Evolutionary conservation across 2,797 vertebrate genomes (phyloP).

Genomic region (Gymnoscopelus braueri): DNA sequence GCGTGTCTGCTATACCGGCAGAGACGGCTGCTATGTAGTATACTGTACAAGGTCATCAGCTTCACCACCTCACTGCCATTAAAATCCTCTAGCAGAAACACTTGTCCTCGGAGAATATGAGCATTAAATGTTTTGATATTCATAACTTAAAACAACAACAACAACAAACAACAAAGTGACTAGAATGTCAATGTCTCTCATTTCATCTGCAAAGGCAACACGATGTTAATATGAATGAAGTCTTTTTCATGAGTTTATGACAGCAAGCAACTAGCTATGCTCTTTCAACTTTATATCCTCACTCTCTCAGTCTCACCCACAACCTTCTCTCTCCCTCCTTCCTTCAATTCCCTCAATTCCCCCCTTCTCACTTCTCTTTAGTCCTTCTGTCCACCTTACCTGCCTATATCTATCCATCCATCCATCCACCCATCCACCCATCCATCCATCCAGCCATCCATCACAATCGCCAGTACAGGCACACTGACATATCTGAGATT

Average conservation of each 20-base stretch:
- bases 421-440: not conserved
- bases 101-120: constrained; percentile 23
- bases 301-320: not conserved
- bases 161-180: constrained; percentile 4
- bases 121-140: not conserved
- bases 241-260: too few species aligned
- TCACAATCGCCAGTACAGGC: not conserved
- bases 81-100: constrained; percentile 62
- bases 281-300: not conserved
- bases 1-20: constrained; percentile 14
- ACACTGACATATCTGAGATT: not conserved
- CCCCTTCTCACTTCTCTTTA: not conserved
- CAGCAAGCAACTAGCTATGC: too few species aligned
- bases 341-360: not conserved
- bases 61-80: constrained; percentile 47
- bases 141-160: not conserved
- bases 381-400: not conserved
- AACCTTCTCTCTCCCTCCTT: not conserved
- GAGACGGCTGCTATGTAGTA: constrained; percentile 50
- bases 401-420: not conserved
- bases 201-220: not conserved
- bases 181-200: not conserved
- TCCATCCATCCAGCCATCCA: not conserved
- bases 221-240: constrained; percentile 11
- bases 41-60: constrained; percentile 51